Percentiles rank a stretch among this genome's conserved stretches.
Evolutionary conservation across 1,140 invertebrate genomes (phyloP).

Genomic region (Scylla paramamosain): DNA sequence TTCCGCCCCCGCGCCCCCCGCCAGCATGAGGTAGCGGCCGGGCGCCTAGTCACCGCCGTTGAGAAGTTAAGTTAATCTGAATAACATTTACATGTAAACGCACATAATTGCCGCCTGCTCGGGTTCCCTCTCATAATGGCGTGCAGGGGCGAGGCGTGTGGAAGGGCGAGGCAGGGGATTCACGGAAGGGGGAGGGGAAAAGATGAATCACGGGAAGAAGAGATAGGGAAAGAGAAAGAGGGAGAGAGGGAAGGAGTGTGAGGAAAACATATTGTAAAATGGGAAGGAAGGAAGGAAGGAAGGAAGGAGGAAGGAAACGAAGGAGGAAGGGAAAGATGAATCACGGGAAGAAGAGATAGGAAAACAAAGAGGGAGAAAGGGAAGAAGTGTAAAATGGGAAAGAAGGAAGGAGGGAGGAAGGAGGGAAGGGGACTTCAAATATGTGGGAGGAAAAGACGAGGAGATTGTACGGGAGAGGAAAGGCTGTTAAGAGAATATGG

Average conservation of each 20-base stretch:
- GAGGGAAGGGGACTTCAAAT: too few relatives aligned
- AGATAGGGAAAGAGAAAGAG: neutral
- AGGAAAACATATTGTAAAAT: neutral
- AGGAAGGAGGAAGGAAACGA: neutral
- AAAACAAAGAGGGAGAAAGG: neutral
- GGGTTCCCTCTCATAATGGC: slow-evolving; percentile 31
- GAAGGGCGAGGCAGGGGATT: neutral
- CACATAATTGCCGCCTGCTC: slow-evolving; percentile 29
- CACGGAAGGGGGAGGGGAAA: neutral
- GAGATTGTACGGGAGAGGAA: neutral
- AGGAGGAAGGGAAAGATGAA: neutral
- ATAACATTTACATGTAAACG: slow-evolving; percentile 1
- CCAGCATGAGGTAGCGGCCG: neutral
- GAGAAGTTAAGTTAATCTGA: neutral
- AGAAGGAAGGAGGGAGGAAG: neutral
- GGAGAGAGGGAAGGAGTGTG: neutral
- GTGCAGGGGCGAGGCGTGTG: too few relatives aligned
- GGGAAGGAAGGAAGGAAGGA: neutral
- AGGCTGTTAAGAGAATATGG: neutral
- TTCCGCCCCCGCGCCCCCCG: neutral
- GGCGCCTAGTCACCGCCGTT: neutral
- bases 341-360: neutral
- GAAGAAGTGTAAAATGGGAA: neutral
- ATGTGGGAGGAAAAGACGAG: too few relatives aligned
- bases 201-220: neutral